Evolutionary conservation across 2,888 invertebrate genomes (phyloP).

Genomic region (Thymelicus lineola): DNA sequence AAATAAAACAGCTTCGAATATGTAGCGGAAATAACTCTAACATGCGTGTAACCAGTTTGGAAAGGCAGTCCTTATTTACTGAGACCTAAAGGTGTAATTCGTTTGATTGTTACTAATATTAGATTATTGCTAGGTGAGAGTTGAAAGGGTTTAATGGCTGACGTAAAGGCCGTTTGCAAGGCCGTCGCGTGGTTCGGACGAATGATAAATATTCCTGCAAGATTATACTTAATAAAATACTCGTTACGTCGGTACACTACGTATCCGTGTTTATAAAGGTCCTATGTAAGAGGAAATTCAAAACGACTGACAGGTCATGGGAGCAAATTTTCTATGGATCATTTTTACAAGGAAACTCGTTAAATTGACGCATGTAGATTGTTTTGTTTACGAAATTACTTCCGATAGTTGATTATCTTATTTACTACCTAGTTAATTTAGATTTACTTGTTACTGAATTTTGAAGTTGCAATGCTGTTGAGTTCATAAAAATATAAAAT

Average conservation of each 20-base stretch:
- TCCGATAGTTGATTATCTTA: background rate
- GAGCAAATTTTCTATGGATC: conserved; percentile 33
- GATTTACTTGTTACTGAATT: too few species aligned
- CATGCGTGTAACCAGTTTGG: background rate
- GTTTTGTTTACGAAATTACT: conserved; percentile 11
- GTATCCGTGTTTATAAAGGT: conserved; percentile 27
- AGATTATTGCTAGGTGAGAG: conserved; percentile 54
- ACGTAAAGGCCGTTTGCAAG: conserved; percentile 67
- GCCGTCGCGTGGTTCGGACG: conserved; percentile 49
- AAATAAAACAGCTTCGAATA: conserved; percentile 5
- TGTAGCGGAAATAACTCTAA: conserved; percentile 1
- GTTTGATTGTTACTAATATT: background rate
- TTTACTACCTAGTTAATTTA: too few species aligned
- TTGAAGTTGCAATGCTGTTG: too few species aligned
- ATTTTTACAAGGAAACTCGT: conserved; percentile 29
- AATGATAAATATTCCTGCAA: conserved; percentile 22
- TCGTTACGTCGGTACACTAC: conserved; percentile 1
- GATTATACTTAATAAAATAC: conserved; percentile 7
- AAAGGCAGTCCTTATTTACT: background rate
- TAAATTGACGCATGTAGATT: conserved; percentile 10
- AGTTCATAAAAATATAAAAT: too few species aligned
- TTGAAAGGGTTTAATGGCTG: conserved; percentile 59
- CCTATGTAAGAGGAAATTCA: conserved; percentile 24
- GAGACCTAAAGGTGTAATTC: background rate
- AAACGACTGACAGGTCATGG: conserved; percentile 20